These are phyloP conservation scores for Crocidura indochinensis DNA, from an alignment of 2,797 vertebrate genomes.

Conservation along the genomic window DNA sequence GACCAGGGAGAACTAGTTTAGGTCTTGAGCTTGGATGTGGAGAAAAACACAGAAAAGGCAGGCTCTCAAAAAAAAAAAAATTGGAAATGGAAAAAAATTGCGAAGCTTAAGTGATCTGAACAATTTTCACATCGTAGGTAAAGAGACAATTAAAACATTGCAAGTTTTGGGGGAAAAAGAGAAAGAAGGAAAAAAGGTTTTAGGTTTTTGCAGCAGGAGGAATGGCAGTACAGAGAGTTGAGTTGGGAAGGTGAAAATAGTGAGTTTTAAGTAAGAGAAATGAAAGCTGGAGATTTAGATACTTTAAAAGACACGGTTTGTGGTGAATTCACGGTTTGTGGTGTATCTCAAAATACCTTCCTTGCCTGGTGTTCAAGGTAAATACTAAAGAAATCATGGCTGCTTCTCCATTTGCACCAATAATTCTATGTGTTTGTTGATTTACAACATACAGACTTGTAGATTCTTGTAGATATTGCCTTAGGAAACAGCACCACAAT, in stretches of 20 bases:
- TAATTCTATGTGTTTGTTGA: neutral
- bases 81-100: no score
- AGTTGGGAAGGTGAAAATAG: neutral
- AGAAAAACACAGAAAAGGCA: neutral
- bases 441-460: neutral
- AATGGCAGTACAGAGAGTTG: neutral
- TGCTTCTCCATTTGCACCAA: neutral
- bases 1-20: no score
- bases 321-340: no score
- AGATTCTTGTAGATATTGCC: neutral
- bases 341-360: neutral
- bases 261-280: constrained; percentile 4
- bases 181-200: neutral
- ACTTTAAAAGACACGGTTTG: fast-evolving
- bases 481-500: neutral
- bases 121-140: no score
- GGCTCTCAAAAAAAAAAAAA: neutral
- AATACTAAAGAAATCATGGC: neutral
- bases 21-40: neutral
- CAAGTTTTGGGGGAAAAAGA: no score
- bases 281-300: neutral
- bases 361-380: neutral
- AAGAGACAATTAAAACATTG: no score
- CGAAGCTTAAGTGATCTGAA: no score
- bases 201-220: neutral